phyloP scores from a whole-genome alignment of 2,888 invertebrate genomes.

The Temnothorax rugatulus region DNA sequence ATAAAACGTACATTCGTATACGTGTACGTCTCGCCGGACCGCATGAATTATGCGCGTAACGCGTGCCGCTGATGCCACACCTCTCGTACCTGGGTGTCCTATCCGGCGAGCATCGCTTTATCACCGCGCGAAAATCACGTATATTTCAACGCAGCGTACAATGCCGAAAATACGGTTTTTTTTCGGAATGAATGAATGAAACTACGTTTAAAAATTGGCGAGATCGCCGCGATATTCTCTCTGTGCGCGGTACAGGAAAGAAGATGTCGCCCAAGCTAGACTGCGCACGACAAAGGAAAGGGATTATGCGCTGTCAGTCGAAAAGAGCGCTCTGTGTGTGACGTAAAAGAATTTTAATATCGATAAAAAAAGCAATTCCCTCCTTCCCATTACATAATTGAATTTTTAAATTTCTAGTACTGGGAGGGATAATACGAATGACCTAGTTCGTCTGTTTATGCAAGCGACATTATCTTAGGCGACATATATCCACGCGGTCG shows the following conservation, averaged over 20 bases:
- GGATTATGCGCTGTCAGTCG: constrained; percentile 12
- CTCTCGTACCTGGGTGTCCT: constrained; percentile 74
- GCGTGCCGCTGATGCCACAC: constrained; percentile 82
- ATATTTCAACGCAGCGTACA: not conserved
- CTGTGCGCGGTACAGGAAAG: not conserved
- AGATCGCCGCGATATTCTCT: not conserved
- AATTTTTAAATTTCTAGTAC: not conserved
- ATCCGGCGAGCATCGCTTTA: constrained; percentile 78
- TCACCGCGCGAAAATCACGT: constrained; percentile 40
- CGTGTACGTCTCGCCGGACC: constrained; percentile 72
- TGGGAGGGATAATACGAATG: not conserved
- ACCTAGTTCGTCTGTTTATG: not conserved
- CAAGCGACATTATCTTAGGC: not conserved
- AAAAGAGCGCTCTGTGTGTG: not conserved
- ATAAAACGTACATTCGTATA: constrained; percentile 77
- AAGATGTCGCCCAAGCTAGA: not conserved
- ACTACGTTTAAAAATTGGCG: constrained; percentile 13
- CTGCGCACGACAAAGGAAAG: not conserved
- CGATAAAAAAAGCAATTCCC: not conserved
- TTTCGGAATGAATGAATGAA: not conserved
- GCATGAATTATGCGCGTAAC: constrained; percentile 83
- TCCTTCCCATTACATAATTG: not conserved
- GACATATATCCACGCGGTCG: not conserved
- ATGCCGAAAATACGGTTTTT: not conserved
- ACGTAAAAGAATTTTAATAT: constrained; percentile 31